Evolutionary conservation across 2,888 invertebrate species (phyloP).

Genomic region (Sesia bembeciformis): DNA sequence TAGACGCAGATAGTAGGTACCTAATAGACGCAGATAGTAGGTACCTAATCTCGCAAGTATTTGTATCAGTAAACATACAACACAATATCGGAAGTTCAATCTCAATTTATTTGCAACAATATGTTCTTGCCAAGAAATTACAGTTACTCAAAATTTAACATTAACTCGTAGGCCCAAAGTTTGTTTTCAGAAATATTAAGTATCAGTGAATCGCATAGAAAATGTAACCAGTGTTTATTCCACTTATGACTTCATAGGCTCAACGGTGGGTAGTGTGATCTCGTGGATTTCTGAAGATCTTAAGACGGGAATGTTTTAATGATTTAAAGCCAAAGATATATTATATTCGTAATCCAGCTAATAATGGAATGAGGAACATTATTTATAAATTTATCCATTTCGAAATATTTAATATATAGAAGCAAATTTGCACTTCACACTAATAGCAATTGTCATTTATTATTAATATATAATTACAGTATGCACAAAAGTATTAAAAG

Average conservation of each 20-base stretch:
- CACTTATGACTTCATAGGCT: background rate
- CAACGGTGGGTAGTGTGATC: background rate
- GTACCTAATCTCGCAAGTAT: constrained; percentile 35
- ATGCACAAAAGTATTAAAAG: too few species aligned
- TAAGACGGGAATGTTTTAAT: background rate
- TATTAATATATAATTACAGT: too few species aligned
- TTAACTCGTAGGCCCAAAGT: constrained; percentile 23
- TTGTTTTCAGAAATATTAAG: constrained; percentile 1
- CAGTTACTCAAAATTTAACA: constrained; percentile 19
- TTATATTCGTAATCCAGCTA: too few species aligned
- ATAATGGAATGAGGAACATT: too few species aligned
- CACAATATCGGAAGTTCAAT: constrained; percentile 38
- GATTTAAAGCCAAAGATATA: too few species aligned
- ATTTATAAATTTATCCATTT: too few species aligned
- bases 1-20: background rate
- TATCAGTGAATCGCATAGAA: background rate
- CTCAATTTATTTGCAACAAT: constrained; percentile 33
- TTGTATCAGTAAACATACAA: constrained; percentile 44
- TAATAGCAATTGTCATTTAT: too few species aligned
- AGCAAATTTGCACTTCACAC: too few species aligned
- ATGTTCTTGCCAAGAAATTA: constrained; percentile 33
- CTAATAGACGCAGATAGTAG: background rate
- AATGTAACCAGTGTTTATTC: background rate
- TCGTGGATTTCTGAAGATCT: background rate
- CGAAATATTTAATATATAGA: too few species aligned